Percentiles rank a stretch among this genome's conserved stretches.
Conservation (phyloP, 2,888 invertebrate genomes). For the Congeria kusceri region DNA sequence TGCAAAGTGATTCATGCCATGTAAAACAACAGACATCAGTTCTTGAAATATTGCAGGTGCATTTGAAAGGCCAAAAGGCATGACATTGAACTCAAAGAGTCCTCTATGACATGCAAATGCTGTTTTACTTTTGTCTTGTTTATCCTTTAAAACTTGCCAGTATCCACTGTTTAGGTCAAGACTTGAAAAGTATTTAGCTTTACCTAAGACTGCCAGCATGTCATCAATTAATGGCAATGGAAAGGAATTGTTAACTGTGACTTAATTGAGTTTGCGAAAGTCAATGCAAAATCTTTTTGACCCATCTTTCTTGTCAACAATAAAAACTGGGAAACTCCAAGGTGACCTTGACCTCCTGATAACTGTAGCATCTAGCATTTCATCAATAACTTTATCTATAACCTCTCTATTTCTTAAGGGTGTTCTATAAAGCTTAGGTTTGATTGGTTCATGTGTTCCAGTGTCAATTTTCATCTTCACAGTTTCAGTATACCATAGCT, state of each 20-base stretch:
- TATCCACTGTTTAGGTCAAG: no score
- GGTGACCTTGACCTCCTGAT: slow-evolving; percentile 46
- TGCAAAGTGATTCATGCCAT: no score
- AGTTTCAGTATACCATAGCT: slow-evolving; percentile 43
- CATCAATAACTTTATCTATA: slow-evolving; percentile 51
- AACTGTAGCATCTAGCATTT: slow-evolving; percentile 54
- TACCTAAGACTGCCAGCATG: no score
- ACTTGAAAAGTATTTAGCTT: no score
- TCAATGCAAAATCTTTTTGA: slow-evolving; percentile 34
- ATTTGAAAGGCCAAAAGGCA: no score
- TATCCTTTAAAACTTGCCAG: no score
- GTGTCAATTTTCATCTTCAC: slow-evolving; percentile 55
- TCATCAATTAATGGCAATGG: no score
- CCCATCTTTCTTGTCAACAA: slow-evolving; percentile 49
- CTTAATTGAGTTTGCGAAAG: neutral
- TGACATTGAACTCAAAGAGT: no score
- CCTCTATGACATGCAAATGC: no score
- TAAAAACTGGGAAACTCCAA: slow-evolving; percentile 50
- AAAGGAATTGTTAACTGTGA: no score
- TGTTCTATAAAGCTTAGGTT: slow-evolving; percentile 39
- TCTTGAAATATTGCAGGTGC: no score
- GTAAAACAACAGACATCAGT: no score
- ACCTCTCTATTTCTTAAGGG: slow-evolving; percentile 48
- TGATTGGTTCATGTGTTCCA: slow-evolving; percentile 39
- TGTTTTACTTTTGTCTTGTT: neutral